These are phyloP conservation scores for Eupithecia subfuscata DNA, from an alignment of 2,888 invertebrate genomes.

Conservation along the genomic window DNA sequence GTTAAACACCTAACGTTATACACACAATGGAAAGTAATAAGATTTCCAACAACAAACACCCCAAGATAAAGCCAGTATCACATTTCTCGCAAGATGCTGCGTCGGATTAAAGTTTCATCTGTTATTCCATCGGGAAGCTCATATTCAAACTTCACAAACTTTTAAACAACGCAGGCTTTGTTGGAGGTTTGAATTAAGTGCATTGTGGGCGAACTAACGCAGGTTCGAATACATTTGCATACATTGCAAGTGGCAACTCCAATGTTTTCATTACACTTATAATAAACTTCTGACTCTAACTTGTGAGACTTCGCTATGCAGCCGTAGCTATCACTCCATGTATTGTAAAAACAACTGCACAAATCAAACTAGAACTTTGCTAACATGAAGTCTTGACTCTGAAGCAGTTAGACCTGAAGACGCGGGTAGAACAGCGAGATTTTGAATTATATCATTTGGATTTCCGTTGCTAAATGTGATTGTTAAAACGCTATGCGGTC, in stretches of 20 bases:
- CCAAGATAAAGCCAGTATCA: background rate
- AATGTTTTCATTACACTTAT: background rate
- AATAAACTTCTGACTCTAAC: background rate
- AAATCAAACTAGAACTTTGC: too few species aligned
- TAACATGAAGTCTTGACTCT: too few species aligned
- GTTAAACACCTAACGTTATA: background rate
- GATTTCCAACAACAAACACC: constrained; percentile 5
- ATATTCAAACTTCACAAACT: constrained; percentile 1
- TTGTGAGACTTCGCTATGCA: too few species aligned
- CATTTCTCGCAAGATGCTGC: constrained; percentile 3
- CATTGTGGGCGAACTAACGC: background rate
- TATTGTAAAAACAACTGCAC: too few species aligned
- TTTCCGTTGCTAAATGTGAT: too few species aligned
- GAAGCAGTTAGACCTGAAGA: too few species aligned
- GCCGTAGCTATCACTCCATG: too few species aligned
- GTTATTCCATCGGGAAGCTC: constrained; percentile 10
- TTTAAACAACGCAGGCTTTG: constrained; percentile 11
- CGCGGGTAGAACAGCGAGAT: too few species aligned
- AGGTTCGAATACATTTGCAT: background rate
- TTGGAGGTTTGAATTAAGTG: constrained; percentile 10
- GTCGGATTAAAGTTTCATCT: constrained; percentile 20
- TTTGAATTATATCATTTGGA: too few species aligned
- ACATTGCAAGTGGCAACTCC: background rate
- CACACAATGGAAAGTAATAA: background rate
- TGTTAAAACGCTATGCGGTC: too few species aligned